Percentiles rank a stretch among this genome's conserved stretches.
phyloP scores from a whole-genome alignment of 1,140 invertebrate species.

The Thaumetopoea pityocampa region DNA sequence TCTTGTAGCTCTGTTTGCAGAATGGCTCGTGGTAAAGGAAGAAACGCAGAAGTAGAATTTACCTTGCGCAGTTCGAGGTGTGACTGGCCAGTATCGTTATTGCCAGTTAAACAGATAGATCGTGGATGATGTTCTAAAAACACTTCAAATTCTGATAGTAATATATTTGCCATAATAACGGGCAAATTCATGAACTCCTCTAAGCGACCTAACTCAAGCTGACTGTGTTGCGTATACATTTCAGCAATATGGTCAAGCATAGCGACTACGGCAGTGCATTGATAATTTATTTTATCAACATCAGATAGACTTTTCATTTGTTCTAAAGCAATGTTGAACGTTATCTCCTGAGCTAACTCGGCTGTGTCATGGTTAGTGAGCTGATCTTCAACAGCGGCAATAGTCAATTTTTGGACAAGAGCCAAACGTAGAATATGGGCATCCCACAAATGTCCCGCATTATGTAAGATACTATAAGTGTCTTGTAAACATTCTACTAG shows the following conservation, averaged over 20 bases:
- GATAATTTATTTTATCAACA: conserved; percentile 39
- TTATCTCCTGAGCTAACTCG: conserved; percentile 48
- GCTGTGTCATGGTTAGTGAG: conserved; percentile 41
- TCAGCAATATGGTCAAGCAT: conserved; percentile 34
- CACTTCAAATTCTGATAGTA: conserved; percentile 45
- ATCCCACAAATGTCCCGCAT: conserved; percentile 46
- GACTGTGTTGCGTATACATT: conserved; percentile 38
- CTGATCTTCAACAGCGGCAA: conserved; percentile 49
- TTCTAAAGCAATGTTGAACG: conserved; percentile 46
- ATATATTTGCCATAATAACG: conserved; percentile 26
- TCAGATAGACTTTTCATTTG: conserved; percentile 40
- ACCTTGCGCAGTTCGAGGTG: neutral
- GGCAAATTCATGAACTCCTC: conserved; percentile 46
- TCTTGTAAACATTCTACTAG: conserved; percentile 40
- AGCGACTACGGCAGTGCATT: conserved; percentile 26
- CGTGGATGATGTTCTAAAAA: conserved; percentile 48
- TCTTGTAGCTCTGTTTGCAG: conserved; percentile 47
- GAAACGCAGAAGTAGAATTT: neutral
- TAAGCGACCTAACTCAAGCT: conserved; percentile 38
- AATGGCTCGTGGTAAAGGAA: conserved; percentile 34
- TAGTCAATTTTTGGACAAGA: conserved; percentile 46
- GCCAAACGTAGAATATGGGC: conserved; percentile 43
- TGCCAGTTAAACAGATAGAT: conserved; percentile 7
- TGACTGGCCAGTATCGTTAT: conserved; percentile 11
- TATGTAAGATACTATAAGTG: conserved; percentile 42